Base-by-base conservation (phyloP, 2,113 vertebrate genomes). In the Brienomyrus brachyistius region DNA sequence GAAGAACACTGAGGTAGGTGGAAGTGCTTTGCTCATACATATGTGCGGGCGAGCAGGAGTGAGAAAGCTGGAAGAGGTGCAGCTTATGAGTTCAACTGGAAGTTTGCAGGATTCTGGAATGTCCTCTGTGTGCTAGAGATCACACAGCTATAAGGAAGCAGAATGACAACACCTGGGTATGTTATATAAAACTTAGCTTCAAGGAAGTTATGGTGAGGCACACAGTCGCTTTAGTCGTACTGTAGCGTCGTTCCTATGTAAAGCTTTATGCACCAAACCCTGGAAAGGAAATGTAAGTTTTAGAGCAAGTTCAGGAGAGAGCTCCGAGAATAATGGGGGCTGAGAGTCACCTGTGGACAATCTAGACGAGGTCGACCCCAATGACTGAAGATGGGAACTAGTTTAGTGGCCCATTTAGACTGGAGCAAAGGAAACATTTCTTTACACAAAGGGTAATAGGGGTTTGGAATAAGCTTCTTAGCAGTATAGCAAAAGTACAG, bases 1-100 rank as follows among this genome's bases (percentile, higher is more conserved):
- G 93, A 96, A 97, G 92, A 97, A 99, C 93, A 94, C 95, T 86
- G 95, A 97, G 98, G 98, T 99, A 97, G 86, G 96, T 91, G 15
- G 77, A 52, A 66, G 74, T 62, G 70, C 89, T 88, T 89, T 90
- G 54, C 70, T 21, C 9, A 8, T 48, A 84, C 4, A 10, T n/a
- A 27, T 21, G n/a, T 31, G 48, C 15, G 10, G n/a, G 43, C 8
- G 10, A 48, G 47, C 83, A 23, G 47, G 43, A 27, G 47, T n/a
- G 45, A 51, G 47, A 86, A 86, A 51, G 45, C 48, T 31, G 45
- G n/a, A 15, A 48, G 80, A 17, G 77, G 9, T 70, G 35, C 27
- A 7, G 77, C 43, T 48, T 21, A n/a, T 13, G 82, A 84, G 9
- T n/a, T 6, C 82, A n/a, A 13, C 40, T 84, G 21, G 82, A 84